Base-by-base conservation (phyloP, 2,113 vertebrate species). In the Pyxicephalus adspersus region DNA sequence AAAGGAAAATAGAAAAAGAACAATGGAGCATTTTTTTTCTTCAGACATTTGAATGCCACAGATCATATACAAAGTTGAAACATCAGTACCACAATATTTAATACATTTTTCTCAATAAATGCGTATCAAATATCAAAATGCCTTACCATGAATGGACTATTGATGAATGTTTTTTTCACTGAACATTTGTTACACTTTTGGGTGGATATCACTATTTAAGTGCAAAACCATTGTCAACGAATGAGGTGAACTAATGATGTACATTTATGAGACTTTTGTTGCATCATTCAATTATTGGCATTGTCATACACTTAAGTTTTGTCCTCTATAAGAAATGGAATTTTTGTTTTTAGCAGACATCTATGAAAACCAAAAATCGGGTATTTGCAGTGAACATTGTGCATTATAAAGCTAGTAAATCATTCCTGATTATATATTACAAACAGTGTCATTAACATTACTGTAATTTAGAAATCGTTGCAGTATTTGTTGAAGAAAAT, bases 261-360 rank as follows among this genome's bases (percentile, higher is more conserved):
- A 75, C 61, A 75, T 64, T 72, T 25, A 79, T 79, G 77, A 65
- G 54, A 66, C 31, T 74, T 65, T 65, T 74, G 31, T 63, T 81
- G 71, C 70, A 55, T 75, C 80, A 82, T 82, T 82, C 80, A 75
- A 18, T 57, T 75, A 38, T 66, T 66, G 65, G 80, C 80, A 82
- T 82, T 82, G 50, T 82, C 80, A 75, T 82, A 82, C 71, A 82
- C 54, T 82, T 66, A 75, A 82, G 80, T 82, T 82, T 82, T 82
- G 80, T 82, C 71, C 80, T 82, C 80, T 75, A 75, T 75, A 74
- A 82, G 71, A 75, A 45, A 58, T 60, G 51, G 50, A 74, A 74
- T 74, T 64, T 54, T 66, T 77, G 23, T n/a, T 58, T n/a, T n/a
- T 11, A 6, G n/a, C 19, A 63, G 18, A 1, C 55, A 57, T 72